Base-by-base conservation (phyloP, 2,888 invertebrate genomes). In the Chrysomela aeneicollis region DNA sequence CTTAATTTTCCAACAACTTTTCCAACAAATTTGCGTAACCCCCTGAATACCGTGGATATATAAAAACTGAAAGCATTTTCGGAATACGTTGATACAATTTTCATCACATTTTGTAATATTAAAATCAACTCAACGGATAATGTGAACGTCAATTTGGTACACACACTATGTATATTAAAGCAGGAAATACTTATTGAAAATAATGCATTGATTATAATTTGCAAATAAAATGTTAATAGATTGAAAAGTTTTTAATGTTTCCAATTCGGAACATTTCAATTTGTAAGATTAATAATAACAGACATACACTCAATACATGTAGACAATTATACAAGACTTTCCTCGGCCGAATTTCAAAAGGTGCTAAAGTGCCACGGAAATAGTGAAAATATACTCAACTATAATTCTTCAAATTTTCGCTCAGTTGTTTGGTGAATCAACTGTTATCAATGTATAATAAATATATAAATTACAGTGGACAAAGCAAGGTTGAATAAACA, bases 221-320 rank as follows among this genome's bases (percentile, higher is more conserved):
- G 15, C 3, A 42, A 42, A 15, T 42, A n/a, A 42, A 42, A 42
- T 15, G n/a, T 42, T 15, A 15, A n/a, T 42, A 42, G 73, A 75
- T 74, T 73, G 71, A 76, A 75, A 74, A 74, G 70, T 68, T 75
- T 71, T 75, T 75, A 74, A 74, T 75, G 72, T 74, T 73, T 73
- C 72, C 74, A 71, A 70, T 75, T 71, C 74, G 74, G 74, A 76
- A 76, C 75, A 75, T 74, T 73, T 76, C 73, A 73, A 73, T 75
- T 76, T 73, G 73, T 75, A 76, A 75, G 76, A 76, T 75, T 76
- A 76, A 74, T 73, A 72, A 72, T 75, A 76, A 76, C 75, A 75
- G 73, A 76, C 76, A 76, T 76, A 76, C 75, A 76, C 75, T 75
- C 75, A 76, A 72, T 76, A 76, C 75, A 76, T 75, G 72, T 68